Base-by-base conservation (phyloP, 1,140 invertebrate species). In the Stenopsyche tienmushanensis region DNA sequence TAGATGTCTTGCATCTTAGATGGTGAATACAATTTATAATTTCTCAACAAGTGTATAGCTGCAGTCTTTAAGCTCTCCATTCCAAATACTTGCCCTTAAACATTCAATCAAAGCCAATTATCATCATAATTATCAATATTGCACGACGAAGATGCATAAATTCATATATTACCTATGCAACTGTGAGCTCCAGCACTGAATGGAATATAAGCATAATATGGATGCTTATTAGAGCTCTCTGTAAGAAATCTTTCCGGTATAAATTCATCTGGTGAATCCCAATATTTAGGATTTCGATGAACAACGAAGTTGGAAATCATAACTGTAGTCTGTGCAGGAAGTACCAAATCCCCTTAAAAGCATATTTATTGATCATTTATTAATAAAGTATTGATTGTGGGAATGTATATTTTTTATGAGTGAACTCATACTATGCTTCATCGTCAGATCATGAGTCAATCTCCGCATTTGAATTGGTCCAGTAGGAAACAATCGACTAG, bases 221-320 rank as follows among this genome's bases (percentile, higher is more conserved):
- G 57, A 20, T 42, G 15, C 9, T 47, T 34, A 23, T 25, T 26
- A 17, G 17, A 47, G 7, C 3, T 25, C 47, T 60, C 57, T 13
- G 57, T 41, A 29, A 17, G 7, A 47, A 60, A 60, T 47, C 57
- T 24, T 29, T 60, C 57, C 5, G 57, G 57, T 26, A 47, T 47
- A 29, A 25, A 60, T 13, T 23, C 9, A 26, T 60, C 2, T 15
- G 57, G 57, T 15, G 24, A 26, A 21, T 60, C 42, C 24, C 24
- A 60, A 26, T 60, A 60, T 60, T 60, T 60, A 13, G 57, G 42
- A 60, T 60, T 29, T 5, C 57, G 42, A 60, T 60, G 57, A 3
- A 24, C 7, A 3, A 54, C 10, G 29, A 24, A 54, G 2, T 20
- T 24, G n/a, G 23, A 13, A n/a, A 54, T 24, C 7, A 54, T 7